Evolutionary conservation across 2,888 invertebrate species (phyloP), one percentile per base, ranked within the genome.

Genomic region (Ochropacha duplaris): DNA sequence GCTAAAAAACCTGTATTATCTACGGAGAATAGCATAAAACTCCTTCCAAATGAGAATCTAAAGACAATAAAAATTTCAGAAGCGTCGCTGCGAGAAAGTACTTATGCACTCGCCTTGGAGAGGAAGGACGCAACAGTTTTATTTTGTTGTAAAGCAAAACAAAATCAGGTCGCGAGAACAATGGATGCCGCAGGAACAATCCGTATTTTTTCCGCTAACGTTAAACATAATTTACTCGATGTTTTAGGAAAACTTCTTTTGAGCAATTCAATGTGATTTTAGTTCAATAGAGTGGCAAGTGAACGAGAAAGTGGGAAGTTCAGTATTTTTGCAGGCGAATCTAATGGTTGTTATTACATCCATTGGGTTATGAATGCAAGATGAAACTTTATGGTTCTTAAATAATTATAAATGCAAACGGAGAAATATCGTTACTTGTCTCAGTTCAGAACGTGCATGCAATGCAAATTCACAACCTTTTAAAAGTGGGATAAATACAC

Each of bases 111-210:
- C 31, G 28, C 54, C 50, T 34, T 50, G 24, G 59, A 57, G 50
- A 70, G 65, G 65, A 66, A 70, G 65, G 65, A 66, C 62, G 72
- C 69, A 72, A 77, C 72, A 71, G 69, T 70, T 72, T 69, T 68
- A 71, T 69, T 72, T 65, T 55, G 56, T 50, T 50, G 50, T 50
- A 69, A 59, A 54, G 58, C 55, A 57, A 51, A 58, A 63, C 55
- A 61, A 71, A 68, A 71, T 59, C 64, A 65, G 66, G 65, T 67
- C 66, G 62, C 26, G 58, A 63, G 68, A 75, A 77, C 71, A 71
- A 72, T 65, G 52, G 57, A 57, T 51, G 60, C 62, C 55, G 52
- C 61, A 66, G 54, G 55, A 61, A 68, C 65, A 59, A 54, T 64
- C 65, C 62, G 39, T 31, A 49, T 60, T 62, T 31, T 62, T 59